These are phyloP conservation scores for Labia minor DNA, from an alignment of 2,888 invertebrate genomes.

Conservation along the genomic window DNA sequence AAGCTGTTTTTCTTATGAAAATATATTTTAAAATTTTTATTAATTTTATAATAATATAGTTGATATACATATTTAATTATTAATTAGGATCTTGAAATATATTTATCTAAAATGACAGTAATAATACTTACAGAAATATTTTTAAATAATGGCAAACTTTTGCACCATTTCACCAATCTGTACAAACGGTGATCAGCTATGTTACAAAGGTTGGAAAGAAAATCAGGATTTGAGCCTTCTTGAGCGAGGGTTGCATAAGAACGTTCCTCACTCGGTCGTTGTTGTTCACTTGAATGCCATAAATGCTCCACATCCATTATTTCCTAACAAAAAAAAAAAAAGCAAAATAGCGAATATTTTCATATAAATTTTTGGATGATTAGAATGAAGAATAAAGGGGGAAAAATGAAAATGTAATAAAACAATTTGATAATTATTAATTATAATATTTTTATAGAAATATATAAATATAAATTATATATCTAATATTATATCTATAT, in stretches of 20 bases:
- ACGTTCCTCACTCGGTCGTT: slow-evolving; percentile 25
- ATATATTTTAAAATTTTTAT: too few relatives aligned
- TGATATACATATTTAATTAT: too few relatives aligned
- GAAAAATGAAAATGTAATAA: slow-evolving; percentile 22
- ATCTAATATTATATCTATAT: too few relatives aligned
- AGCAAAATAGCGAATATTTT: slow-evolving; percentile 19
- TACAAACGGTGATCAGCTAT: slow-evolving; percentile 92
- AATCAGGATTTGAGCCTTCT: slow-evolving; percentile 66
- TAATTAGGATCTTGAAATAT: too few relatives aligned
- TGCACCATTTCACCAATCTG: slow-evolving; percentile 97
- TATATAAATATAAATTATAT: too few relatives aligned
- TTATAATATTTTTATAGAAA: too few relatives aligned
- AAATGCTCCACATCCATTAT: slow-evolving; percentile 94
- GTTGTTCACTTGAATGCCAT: slow-evolving; percentile 55
- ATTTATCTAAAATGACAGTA: too few relatives aligned
- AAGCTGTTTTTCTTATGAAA: too few relatives aligned
- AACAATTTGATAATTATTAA: background rate
- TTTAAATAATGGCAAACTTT: slow-evolving; percentile 90
- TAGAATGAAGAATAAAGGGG: slow-evolving; percentile 15
- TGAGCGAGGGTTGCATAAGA: background rate
- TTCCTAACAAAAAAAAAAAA: slow-evolving; percentile 47
- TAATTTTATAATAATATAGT: too few relatives aligned
- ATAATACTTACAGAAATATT: slow-evolving; percentile 78
- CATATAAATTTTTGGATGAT: too few relatives aligned
- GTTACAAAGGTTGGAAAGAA: slow-evolving; percentile 79